phyloP scores from a whole-genome alignment of 2,888 invertebrate species.

The Gastrophysa polygoni region DNA sequence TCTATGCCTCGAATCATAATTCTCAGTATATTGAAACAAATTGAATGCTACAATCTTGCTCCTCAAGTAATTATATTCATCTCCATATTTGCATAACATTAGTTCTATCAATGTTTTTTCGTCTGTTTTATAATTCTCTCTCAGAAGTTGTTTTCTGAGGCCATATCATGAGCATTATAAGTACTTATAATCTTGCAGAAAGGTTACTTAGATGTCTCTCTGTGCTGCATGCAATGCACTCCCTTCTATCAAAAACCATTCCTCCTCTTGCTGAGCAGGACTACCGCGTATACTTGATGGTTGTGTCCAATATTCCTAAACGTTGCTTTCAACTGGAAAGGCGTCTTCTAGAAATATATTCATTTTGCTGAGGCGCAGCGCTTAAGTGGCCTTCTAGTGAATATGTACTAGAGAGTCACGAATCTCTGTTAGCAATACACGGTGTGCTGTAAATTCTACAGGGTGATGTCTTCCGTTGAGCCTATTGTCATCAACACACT shows the following conservation, averaged over 20 bases:
- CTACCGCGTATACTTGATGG: constrained; percentile 46
- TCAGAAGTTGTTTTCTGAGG: no score
- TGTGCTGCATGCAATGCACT: constrained; percentile 54
- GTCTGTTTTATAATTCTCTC: no score
- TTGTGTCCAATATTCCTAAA: constrained; percentile 24
- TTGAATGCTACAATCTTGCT: no score
- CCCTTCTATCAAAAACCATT: constrained; percentile 40
- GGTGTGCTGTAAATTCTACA: constrained; percentile 8
- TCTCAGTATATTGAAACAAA: no score
- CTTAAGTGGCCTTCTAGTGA: constrained; percentile 10
- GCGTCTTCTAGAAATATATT: background rate
- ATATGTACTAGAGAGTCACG: constrained; percentile 9
- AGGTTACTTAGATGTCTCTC: constrained; percentile 46
- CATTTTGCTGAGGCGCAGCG: background rate
- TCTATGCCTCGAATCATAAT: no score
- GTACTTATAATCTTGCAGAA: constrained; percentile 39
- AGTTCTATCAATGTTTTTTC: no score
- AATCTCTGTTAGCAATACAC: constrained; percentile 10
- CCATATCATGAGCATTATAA: no score
- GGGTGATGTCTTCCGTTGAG: constrained; percentile 7
- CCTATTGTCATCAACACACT: no score
- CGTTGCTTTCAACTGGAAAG: background rate
- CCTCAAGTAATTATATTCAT: no score
- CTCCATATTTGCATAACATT: no score
- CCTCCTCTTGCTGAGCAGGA: constrained; percentile 46